Conservation (phyloP, 2,888 invertebrate species). For the Agrotis puta region DNA sequence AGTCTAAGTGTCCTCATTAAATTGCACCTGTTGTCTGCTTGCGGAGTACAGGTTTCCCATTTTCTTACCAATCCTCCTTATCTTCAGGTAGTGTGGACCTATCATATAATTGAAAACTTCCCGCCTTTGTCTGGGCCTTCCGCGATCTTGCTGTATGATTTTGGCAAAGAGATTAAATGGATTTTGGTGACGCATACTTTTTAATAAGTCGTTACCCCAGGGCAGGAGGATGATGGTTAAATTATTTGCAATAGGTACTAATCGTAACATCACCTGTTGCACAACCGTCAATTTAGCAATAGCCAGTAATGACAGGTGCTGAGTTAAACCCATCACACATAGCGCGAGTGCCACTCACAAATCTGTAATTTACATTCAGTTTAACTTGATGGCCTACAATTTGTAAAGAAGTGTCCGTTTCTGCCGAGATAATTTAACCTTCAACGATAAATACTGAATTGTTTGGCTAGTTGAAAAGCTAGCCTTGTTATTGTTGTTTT, state of each 20-base stretch:
- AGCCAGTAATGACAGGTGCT: constrained; percentile 16
- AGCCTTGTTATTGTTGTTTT: neutral
- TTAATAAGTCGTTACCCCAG: too few species aligned
- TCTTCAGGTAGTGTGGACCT: neutral
- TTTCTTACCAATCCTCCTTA: neutral
- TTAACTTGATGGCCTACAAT: constrained; percentile 19
- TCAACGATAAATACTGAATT: neutral
- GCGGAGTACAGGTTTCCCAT: neutral
- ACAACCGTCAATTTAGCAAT: constrained; percentile 9
- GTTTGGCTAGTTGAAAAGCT: neutral
- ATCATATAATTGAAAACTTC: too few species aligned
- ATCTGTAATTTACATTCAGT: constrained; percentile 35
- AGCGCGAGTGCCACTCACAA: neutral
- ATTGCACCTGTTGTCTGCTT: neutral
- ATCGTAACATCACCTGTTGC: constrained; percentile 15
- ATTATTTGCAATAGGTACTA: neutral
- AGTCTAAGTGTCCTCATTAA: neutral
- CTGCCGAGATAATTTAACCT: neutral
- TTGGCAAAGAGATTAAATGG: too few species aligned
- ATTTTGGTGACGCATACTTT: too few species aligned
- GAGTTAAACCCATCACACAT: constrained; percentile 18
- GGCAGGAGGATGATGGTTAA: too few species aligned
- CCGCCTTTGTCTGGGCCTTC: too few species aligned
- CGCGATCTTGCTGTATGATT: too few species aligned
- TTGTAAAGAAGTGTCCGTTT: constrained; percentile 1